Evolutionary conservation across 2,888 invertebrate genomes (phyloP), one percentile per base, ranked within the genome.

Genomic region (Pheosia gnoma): DNA sequence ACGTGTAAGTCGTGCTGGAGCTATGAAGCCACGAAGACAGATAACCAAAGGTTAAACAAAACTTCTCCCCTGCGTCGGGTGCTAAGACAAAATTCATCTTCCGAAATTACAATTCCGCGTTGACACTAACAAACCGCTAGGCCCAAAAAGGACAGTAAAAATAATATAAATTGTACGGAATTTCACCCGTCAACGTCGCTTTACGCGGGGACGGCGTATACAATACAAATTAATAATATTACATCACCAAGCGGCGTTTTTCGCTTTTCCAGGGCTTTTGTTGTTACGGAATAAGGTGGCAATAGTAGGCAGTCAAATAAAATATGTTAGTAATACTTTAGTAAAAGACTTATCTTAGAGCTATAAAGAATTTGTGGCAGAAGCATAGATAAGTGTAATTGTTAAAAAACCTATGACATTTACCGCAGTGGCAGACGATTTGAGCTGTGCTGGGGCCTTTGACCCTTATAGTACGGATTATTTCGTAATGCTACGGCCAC

Each of bases 171-270:
- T 56, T 41, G 37, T 13, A 56, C 7, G 25, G 56, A 13, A 53
- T 53, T 53, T 53, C 25, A 4, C 41, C 41, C 39, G 56, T 41
- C 56, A 43, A 39, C 36, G 10, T 61, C 41, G 45, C 13, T 41
- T 57, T 59, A 61, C 55, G 47, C 61, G 58, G 39, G 60, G 58
- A 56, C 57, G 60, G 61, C 67, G 72, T 70, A 72, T 73, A 77
- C 73, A 60, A 62, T 56, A 73, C 66, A 76, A 53, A 78, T 76
- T 78, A 74, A 70, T 72, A 74, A 70, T 61, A 78, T 74, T 75
- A 67, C 65, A 64, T 58, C 52, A 57, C 52, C 58, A 63, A 53
- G 59, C 59, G 53, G 57, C 55, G 47, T 58, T 49, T 57, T 57
- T 52, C 45, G 59, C 66, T 52, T 66, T 70, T 70, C 65, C 63